Conservation (phyloP, 2,888 invertebrate species). For the Polyommatus icarus region DNA sequence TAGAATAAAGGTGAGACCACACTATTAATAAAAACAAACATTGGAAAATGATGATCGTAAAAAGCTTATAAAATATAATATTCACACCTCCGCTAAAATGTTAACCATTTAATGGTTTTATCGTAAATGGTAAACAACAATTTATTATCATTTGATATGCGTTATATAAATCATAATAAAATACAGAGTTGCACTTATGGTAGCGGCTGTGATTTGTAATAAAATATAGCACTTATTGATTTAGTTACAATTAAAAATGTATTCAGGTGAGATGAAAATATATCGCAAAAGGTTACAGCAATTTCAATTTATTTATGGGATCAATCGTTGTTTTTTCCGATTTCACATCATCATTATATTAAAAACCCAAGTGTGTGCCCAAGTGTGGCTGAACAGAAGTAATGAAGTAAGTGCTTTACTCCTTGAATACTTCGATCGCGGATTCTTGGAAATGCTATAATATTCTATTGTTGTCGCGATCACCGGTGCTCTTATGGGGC, state of each 20-base stretch:
- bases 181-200: conserved; percentile 3
- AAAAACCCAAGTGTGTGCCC: no score
- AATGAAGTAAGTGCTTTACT: no score
- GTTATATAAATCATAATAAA: background rate
- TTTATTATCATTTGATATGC: background rate
- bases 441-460: no score
- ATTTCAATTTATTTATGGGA: conserved; percentile 1
- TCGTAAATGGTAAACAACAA: background rate
- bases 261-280: background rate
- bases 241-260: conserved; percentile 11
- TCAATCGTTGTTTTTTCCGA: background rate
- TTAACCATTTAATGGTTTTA: background rate
- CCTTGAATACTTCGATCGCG: no score
- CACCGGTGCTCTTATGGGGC: no score
- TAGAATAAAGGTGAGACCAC: no score
- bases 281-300: background rate
- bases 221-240: background rate
- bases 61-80: background rate
- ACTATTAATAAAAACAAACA: background rate
- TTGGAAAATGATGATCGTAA: background rate
- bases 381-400: no score
- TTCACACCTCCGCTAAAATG: background rate
- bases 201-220: background rate
- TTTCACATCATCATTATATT: background rate
- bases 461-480: no score